phyloP scores from a whole-genome alignment of 2,113 vertebrate genomes.

The Urocynchramus pylzowi region DNA sequence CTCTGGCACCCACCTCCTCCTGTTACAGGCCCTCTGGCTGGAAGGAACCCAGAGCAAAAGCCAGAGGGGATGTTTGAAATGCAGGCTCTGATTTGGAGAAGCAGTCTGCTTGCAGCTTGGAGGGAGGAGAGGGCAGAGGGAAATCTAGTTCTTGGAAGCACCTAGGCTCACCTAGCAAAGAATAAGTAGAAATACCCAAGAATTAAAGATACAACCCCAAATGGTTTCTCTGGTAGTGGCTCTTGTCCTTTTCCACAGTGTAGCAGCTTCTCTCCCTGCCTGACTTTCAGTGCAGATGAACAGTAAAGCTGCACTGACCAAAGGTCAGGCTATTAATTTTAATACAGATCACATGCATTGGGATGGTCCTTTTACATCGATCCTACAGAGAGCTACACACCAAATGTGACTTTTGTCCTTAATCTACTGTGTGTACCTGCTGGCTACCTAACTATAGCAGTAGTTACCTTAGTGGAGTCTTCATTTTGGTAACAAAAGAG shows the following conservation, averaged over 20 bases:
- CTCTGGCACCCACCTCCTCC: background rate
- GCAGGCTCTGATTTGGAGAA: background rate
- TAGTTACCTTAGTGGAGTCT: background rate
- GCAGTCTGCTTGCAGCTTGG: background rate
- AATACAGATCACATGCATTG: rapidly evolving
- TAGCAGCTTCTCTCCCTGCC: background rate
- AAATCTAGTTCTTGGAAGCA: background rate
- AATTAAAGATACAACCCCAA: background rate
- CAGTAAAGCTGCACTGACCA: background rate
- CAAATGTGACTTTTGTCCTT: background rate
- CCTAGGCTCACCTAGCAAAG: background rate
- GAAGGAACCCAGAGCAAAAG: background rate
- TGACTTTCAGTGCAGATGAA: background rate
- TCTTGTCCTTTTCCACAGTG: background rate
- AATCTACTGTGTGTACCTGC: background rate
- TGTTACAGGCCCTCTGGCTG: background rate
- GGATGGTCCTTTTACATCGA: background rate
- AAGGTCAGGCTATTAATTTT: background rate
- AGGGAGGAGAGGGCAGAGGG: background rate
- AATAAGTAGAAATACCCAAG: background rate
- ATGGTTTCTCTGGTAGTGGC: background rate
- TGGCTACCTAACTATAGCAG: background rate
- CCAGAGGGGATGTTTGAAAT: background rate
- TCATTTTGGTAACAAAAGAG: background rate
- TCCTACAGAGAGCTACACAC: background rate